Percentiles rank a stretch among this genome's conserved stretches.
Conservation (phyloP, 2,888 invertebrate species). For the Troglohyphantes excavatus region DNA sequence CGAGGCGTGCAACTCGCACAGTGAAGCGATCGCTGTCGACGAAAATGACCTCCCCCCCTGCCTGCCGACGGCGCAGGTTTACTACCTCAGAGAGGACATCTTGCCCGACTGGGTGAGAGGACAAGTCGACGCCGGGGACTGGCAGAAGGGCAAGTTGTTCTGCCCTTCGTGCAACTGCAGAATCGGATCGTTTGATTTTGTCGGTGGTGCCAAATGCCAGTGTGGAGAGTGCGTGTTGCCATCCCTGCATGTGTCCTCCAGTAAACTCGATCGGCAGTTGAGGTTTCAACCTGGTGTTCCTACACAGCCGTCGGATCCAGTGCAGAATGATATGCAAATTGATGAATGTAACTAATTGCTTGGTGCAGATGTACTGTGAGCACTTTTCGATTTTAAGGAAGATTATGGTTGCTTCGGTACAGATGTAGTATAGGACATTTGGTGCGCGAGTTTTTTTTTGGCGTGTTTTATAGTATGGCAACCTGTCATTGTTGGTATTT, state of each 20-base stretch:
- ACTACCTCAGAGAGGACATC: conserved; percentile 76
- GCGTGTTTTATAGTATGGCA: no score
- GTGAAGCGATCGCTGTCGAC: conserved; percentile 31
- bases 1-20: conserved; percentile 65
- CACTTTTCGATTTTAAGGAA: no score
- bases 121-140: conserved; percentile 78
- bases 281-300: not conserved
- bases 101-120: conserved; percentile 75
- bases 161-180: conserved; percentile 79
- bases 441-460: no score
- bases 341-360: no score
- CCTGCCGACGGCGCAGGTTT: conserved; percentile 56
- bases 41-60: conserved; percentile 19
- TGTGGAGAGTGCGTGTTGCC: conserved; percentile 78
- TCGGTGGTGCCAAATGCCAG: conserved; percentile 77
- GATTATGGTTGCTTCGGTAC: no score
- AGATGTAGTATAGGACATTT: no score
- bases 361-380: no score
- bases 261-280: conserved; percentile 76
- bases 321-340: no score
- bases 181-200: conserved; percentile 80
- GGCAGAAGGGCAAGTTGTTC: conserved; percentile 80
- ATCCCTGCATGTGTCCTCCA: conserved; percentile 78
- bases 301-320: no score
- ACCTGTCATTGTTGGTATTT: no score